A percentile compares a stretch with the other conserved stretches of the same genome.
phyloP scores from a whole-genome alignment of 2,113 vertebrate genomes.

The Telmatochromis bifrenatus region DNA sequence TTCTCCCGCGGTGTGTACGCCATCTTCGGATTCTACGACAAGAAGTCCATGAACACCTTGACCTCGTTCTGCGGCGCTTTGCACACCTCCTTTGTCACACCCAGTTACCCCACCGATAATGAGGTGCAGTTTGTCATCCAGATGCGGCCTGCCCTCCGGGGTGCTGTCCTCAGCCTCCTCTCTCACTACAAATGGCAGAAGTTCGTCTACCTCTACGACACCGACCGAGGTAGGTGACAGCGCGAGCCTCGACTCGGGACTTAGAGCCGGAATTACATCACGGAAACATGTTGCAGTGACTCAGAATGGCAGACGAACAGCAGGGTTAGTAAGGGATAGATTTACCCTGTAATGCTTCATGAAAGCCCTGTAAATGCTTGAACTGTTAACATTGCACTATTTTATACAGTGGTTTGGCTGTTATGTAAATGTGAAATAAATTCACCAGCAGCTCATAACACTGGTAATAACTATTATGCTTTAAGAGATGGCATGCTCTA shows the following conservation, averaged over 20 bases:
- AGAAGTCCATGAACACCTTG: slow-evolving; percentile 99
- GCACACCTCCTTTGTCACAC: slow-evolving; percentile 96
- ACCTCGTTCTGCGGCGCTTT: slow-evolving; percentile 97
- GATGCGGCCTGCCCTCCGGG: slow-evolving; percentile 92
- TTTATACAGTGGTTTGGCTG: slow-evolving; percentile 4
- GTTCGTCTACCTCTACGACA: slow-evolving; percentile 98
- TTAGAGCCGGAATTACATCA: slow-evolving; percentile 6
- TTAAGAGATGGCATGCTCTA: slow-evolving; percentile 7
- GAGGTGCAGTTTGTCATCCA: slow-evolving; percentile 99
- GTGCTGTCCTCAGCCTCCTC: slow-evolving; percentile 89
- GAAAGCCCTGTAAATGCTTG: slow-evolving; percentile 15
- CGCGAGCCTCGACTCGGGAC: background rate
- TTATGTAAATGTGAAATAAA: slow-evolving; percentile 39
- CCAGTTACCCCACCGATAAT: slow-evolving; percentile 94
- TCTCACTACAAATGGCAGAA: slow-evolving; percentile 95
- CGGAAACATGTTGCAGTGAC: background rate
- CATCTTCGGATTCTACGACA: slow-evolving; percentile 99
- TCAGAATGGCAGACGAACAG: slow-evolving; percentile 3
- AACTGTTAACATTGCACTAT: slow-evolving; percentile 30
- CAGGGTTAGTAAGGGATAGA: slow-evolving; percentile 7
- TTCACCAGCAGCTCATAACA: slow-evolving; percentile 10
- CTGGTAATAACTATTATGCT: slow-evolving; percentile 38
- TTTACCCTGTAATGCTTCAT: slow-evolving; percentile 8
- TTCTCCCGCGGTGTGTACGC: slow-evolving; percentile 98
- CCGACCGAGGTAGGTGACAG: slow-evolving; percentile 87